Conservation (phyloP, 2,113 vertebrate species). For the Aleadryas rufinucha region DNA sequence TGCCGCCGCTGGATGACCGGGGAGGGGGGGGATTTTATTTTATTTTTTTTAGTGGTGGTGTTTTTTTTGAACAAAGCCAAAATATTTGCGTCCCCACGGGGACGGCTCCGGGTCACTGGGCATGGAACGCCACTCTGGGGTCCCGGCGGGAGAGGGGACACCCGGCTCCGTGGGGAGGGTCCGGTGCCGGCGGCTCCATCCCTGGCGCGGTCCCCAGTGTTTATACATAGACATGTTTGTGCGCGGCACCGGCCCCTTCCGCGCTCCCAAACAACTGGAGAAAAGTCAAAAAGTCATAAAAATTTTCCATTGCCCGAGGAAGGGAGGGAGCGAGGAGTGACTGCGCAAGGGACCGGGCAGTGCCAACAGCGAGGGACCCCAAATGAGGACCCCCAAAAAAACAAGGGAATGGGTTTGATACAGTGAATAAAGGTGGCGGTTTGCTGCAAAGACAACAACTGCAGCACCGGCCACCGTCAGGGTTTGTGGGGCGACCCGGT, state of each 20-base stretch:
- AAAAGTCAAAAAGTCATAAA: background rate
- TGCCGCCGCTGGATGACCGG: background rate
- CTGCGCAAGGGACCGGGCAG: rapidly evolving
- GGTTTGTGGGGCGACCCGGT: background rate
- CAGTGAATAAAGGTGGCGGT: rapidly evolving
- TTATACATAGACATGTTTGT: conserved; percentile 66
- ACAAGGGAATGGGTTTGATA: background rate
- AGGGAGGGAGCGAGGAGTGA: background rate
- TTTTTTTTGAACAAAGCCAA: background rate
- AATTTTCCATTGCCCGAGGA: conserved; percentile 31
- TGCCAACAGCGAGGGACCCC: background rate
- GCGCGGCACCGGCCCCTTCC: background rate
- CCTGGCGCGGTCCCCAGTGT: background rate
- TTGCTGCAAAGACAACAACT: background rate
- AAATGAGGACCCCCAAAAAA: background rate
- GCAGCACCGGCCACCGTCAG: rapidly evolving
- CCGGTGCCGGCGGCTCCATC: background rate
- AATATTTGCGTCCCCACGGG: background rate
- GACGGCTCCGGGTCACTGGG: background rate
- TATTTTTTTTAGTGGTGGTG: background rate
- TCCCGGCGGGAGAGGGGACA: background rate
- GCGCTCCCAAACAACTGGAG: conserved; percentile 16
- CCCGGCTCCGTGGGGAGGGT: background rate
- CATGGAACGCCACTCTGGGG: rapidly evolving
- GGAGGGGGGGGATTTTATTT: too few relatives aligned